These are phyloP conservation scores for Microtus pennsylvanicus DNA, from an alignment of 2,113 vertebrate genomes.

Conservation along the genomic window DNA sequence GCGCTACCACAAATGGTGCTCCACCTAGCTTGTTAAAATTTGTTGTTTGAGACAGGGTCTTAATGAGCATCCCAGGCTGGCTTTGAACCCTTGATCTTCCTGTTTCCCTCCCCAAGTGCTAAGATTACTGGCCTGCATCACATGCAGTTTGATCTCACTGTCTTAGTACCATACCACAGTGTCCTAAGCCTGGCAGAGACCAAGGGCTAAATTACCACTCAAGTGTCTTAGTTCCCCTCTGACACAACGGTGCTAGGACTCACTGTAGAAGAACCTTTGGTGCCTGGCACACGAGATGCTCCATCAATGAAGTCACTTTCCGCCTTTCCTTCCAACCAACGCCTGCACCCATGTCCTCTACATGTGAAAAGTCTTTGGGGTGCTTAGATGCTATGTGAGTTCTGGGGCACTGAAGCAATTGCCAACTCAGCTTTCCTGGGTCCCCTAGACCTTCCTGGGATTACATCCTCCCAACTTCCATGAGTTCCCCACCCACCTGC, in stretches of 20 bases:
- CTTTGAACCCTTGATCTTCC: background rate
- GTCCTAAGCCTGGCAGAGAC: background rate
- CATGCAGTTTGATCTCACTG: background rate
- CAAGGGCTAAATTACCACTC: background rate
- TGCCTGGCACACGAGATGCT: fast-evolving
- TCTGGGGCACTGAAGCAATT: background rate
- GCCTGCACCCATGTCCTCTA: too few relatives aligned
- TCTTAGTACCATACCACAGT: background rate
- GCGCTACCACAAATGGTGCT: too few relatives aligned
- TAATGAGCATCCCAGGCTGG: background rate
- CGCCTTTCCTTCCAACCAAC: fast-evolving
- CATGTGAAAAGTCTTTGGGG: background rate
- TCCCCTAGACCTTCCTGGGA: background rate
- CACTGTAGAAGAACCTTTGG: background rate
- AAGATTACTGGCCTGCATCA: background rate
- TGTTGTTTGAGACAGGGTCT: background rate
- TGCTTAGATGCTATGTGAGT: background rate
- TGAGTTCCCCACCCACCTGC: conserved; percentile 89
- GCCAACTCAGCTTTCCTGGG: background rate
- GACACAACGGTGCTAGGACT: background rate
- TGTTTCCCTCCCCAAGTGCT: background rate
- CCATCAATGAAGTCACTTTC: fast-evolving
- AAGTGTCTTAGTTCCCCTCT: background rate
- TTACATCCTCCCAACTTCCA: background rate
- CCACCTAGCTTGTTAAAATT: background rate